Evolutionary conservation across 2,888 invertebrate genomes (phyloP), one percentile per base, ranked within the genome.

Genomic region (Yponomeuta sedellus): DNA sequence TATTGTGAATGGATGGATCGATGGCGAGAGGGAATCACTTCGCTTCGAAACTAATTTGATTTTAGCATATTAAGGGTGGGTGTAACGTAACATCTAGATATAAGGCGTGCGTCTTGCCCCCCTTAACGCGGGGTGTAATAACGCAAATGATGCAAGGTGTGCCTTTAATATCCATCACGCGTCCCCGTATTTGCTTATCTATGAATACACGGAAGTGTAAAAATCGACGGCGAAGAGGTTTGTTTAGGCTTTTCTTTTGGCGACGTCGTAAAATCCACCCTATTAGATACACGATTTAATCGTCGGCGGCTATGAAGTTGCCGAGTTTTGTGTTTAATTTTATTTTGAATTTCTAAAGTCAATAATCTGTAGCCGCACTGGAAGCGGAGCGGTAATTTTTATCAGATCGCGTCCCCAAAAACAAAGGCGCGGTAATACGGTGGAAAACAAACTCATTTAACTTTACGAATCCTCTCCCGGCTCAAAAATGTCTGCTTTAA

Each of bases 111-210:
- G 86, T 88, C 88, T 88, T 86, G 80, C 25, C 73, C 74, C 79
- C 82, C 82, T 74, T 78, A 76, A 78, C 77, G 73, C 77, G 70
- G 69, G 73, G 69, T 74, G 85, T 90, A 90, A 91, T 90, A 91
- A 90, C 88, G 86, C 85, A 90, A 90, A 90, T 90, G 91, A 91
- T 88, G 89, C 87, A 91, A 90, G 91, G 91, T 90, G 91, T 84
- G 91, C 88, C 90, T 83, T 86, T 91, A 90, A 91, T 91, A 91
- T 90, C 91, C 91, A 91, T 90, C 90, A 90, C 85, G 85, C 82
- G 88, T 85, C 84, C 86, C 86, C 81, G 89, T 91, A 90, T 91
- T 91, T 90, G 90, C 89, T 90, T 91, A 91, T 91, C 91, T 90
- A 88, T 84, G 83, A 81, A 81, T 86, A 86, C 86, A 87, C 88